Conservation (phyloP, 2,888 invertebrate species). For the Ditylenchus weischeri region DNA sequence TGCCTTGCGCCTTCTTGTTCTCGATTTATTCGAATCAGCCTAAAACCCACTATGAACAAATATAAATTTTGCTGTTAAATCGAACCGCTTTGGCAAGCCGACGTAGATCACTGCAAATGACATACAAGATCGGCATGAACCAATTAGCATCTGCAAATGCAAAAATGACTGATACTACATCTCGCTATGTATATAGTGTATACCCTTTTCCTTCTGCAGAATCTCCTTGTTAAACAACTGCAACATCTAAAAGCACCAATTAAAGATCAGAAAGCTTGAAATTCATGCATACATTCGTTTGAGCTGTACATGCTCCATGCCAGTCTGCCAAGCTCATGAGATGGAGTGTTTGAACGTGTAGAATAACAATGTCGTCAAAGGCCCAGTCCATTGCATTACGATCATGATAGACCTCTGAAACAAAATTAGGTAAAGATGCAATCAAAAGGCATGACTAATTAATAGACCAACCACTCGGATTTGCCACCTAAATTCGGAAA, state of each 20-base stretch:
- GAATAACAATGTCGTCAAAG: slow-evolving; percentile 39
- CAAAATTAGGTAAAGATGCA: too few species aligned
- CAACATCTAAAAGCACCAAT: slow-evolving; percentile 39
- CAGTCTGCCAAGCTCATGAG: slow-evolving; percentile 34
- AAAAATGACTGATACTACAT: neutral
- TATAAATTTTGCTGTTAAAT: neutral
- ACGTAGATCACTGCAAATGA: slow-evolving; percentile 81
- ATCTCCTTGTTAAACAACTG: slow-evolving; percentile 64
- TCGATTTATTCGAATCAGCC: slow-evolving; percentile 41
- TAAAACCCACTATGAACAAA: slow-evolving; percentile 6
- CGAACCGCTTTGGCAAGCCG: slow-evolving; percentile 65
- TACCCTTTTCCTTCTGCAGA: slow-evolving; percentile 79
- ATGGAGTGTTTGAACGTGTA: slow-evolving; percentile 45
- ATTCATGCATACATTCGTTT: slow-evolving; percentile 38
- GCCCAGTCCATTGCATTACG: slow-evolving; percentile 41
- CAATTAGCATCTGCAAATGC: slow-evolving; percentile 63
- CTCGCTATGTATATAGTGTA: slow-evolving; percentile 73
- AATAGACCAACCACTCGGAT: slow-evolving; percentile 13
- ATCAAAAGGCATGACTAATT: too few species aligned
- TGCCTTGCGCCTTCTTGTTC: slow-evolving; percentile 9
- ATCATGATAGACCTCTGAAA: slow-evolving; percentile 24
- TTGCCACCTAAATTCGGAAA: slow-evolving; percentile 23
- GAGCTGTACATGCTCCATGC: slow-evolving; percentile 32
- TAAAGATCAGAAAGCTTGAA: too few species aligned
- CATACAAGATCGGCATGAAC: slow-evolving; percentile 89